Evolutionary conservation across 2,888 invertebrate species (phyloP), one percentile per base, ranked within the genome.

Genomic region (Lasioglossum malachurum): DNA sequence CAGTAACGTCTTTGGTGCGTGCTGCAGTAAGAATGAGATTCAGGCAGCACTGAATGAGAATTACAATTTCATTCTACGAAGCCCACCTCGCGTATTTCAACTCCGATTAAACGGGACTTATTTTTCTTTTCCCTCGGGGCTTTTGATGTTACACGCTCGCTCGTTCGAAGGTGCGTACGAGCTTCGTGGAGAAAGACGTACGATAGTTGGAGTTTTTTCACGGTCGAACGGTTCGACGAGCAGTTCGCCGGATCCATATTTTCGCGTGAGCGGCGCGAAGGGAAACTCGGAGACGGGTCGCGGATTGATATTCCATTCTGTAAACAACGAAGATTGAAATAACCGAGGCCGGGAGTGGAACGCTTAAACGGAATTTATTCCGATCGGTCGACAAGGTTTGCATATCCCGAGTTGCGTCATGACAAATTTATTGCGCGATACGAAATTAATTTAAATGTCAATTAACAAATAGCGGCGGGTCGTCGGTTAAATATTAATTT

Each of bases 281-380:
- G 49, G 64, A 67, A 35, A 41, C n/a, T 2, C 49, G 49, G 41
- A 27, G 71, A 67, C 41, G 31, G 7, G n/a, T 27, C 76, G 49
- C 23, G 49, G 46, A 78, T 31, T 46, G 38, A 64, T 64, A 38
- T 19, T 46, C 35, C 35, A 10, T 46, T 76, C 69, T 35, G 35
- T 71, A 57, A 81, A 72, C 46, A 60, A 31, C 57, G 46, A 49
- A 78, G 57, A 78, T 60, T 72, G 78, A 31, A 72, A 78, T 27
- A 49, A 64, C 60, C 69, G 27, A n/a, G n/a, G 69, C 0, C 19
- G 12, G 41, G 38, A 71, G 41, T 23, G 27, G 53, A 27, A 69
- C 38, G 71, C 16, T 75, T 57, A 41, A 57, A n/a, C 14, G 38
- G n/a, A 78, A 78, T 69, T 69, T 78, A 78, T 71, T 60, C 57